Evolutionary conservation across 2,888 invertebrate species (phyloP).

Genomic region (Chymomyza fuscimana): DNA sequence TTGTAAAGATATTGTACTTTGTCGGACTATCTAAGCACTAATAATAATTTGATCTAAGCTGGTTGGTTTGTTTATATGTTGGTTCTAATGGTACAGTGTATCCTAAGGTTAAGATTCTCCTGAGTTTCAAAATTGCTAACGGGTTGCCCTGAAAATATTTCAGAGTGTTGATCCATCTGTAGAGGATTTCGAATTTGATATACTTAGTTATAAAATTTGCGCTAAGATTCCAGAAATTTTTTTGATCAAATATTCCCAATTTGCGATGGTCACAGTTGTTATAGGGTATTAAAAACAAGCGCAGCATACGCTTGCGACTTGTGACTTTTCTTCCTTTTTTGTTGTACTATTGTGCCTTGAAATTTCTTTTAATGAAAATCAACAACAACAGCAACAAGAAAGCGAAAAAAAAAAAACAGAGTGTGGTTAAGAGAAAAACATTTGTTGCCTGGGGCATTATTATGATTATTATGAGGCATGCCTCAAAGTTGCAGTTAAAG

Average conservation of each 20-base stretch:
- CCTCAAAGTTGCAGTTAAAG: conserved; percentile 68
- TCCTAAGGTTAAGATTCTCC: no score
- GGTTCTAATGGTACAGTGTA: no score
- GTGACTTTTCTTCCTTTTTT: background rate
- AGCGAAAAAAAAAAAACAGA: background rate
- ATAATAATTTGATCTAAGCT: no score
- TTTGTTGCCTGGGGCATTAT: conserved; percentile 70
- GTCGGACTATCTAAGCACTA: no score
- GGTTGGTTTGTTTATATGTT: no score
- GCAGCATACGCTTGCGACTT: conserved; percentile 41
- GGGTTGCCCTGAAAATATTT: no score
- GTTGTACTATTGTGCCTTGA: background rate
- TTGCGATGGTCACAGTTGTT: no score
- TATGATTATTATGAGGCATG: conserved; percentile 65
- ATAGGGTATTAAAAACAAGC: conserved; percentile 39
- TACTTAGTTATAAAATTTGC: no score
- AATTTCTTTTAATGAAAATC: background rate
- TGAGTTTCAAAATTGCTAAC: no score
- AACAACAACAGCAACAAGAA: background rate
- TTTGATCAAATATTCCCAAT: background rate
- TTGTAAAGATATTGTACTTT: no score
- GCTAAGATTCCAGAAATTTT: background rate
- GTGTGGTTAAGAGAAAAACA: conserved; percentile 40
- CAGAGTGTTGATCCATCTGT: no score
- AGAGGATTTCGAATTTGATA: no score